Conservation (phyloP, 2,888 invertebrate species). For the Digitonthophagus gazella region DNA sequence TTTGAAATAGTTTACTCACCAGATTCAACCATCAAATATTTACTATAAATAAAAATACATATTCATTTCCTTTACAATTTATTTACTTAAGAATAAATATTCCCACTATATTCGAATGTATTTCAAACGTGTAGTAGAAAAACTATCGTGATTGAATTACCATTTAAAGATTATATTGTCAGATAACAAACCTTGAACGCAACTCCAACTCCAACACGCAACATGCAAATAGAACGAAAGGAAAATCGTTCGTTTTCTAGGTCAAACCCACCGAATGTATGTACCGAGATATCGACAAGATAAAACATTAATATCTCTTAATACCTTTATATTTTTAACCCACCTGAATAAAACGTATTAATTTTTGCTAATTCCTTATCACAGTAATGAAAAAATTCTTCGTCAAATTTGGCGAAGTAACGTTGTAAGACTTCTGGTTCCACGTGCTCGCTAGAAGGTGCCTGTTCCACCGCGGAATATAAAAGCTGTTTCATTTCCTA, state of each 20-base stretch:
- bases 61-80: too few relatives aligned
- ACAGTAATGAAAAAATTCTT: constrained; percentile 80
- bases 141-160: too few relatives aligned
- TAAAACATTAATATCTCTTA: too few relatives aligned
- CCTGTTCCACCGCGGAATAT: constrained; percentile 74
- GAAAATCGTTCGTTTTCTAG: not conserved
- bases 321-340: too few relatives aligned
- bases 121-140: too few relatives aligned
- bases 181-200: not conserved
- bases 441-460: constrained; percentile 72
- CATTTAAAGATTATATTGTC: too few relatives aligned
- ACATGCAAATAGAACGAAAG: not conserved
- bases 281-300: not conserved
- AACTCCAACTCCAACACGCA: not conserved
- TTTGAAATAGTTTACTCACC: too few relatives aligned
- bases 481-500: constrained; percentile 83
- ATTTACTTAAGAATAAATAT: too few relatives aligned
- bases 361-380: constrained; percentile 85
- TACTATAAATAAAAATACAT: too few relatives aligned
- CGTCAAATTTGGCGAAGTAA: constrained; percentile 78
- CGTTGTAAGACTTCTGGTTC: constrained; percentile 68
- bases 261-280: not conserved
- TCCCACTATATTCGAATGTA: too few relatives aligned
- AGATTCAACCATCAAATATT: too few relatives aligned
- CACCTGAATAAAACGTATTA: constrained; percentile 81